Conservation (phyloP, 2,797 vertebrate genomes). For the Eospalax fontanierii region DNA sequence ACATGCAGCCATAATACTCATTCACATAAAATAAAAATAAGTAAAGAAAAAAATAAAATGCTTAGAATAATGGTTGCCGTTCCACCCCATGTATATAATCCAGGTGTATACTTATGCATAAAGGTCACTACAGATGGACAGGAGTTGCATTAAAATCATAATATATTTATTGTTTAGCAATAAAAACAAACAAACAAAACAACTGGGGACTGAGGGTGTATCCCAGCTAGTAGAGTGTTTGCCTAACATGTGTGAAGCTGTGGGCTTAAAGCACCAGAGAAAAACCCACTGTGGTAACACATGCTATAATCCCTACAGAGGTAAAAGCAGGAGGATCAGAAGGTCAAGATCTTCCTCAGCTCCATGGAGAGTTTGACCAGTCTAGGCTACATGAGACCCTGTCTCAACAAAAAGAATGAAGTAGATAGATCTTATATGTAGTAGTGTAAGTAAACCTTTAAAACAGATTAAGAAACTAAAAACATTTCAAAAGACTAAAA, state of each 20-base stretch:
- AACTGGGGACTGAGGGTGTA: not conserved
- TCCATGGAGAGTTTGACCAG: not conserved
- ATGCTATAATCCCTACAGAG: not conserved
- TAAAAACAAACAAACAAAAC: not conserved
- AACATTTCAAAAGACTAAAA: not conserved
- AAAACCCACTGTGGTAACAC: not conserved
- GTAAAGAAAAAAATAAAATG: not conserved
- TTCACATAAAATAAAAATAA: too few species aligned
- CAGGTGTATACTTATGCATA: not conserved
- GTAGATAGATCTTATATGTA: not conserved
- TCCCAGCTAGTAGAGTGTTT: not conserved
- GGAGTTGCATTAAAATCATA: constrained; percentile 13
- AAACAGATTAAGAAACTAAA: not conserved
- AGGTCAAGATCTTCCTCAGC: not conserved
- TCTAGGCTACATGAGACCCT: not conserved
- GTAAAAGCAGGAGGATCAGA: not conserved
- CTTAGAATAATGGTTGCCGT: constrained; percentile 2
- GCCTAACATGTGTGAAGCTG: not conserved
- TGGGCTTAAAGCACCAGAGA: not conserved
- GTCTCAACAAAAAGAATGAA: too few species aligned
- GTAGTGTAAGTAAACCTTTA: not conserved
- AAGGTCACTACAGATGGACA: constrained; percentile 15
- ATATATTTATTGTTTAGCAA: not conserved
- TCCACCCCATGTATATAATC: not conserved
- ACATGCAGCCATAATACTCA: too few species aligned